Base-by-base conservation (phyloP, 2,888 invertebrate genomes). In the Palloptera scutellata region DNA sequence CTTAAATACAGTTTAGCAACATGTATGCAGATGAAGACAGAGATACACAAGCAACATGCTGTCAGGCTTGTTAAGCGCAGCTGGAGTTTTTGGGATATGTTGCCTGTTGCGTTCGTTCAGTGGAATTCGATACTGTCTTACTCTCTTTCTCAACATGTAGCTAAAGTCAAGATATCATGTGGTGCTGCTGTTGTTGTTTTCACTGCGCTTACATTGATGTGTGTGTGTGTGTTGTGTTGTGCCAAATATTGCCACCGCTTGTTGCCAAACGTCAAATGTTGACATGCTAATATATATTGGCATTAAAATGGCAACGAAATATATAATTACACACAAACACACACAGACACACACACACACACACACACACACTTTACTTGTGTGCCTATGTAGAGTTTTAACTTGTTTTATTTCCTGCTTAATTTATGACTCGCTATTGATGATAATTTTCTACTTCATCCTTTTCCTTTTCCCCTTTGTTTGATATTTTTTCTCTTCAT, bases 261-360 rank as follows among this genome's bases (percentile, higher is more conserved):
- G 54, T 13, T 54, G 61, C 51, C 42, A 45, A 30, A 58, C 58
- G 60, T 63, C 66, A 69, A 61, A 63, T 58, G 64, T 55, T 70
- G 66, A 68, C 68, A 68, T 61, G 54, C 63, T 68, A 66, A 70
- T 64, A 64, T 64, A 64, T 58, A 70, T 66, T 60, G 67, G 62
- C 65, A 62, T 52, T 43, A 17, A 59, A 60, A 3, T 45, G 51
- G 43, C 60, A 60, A 40, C 20, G 57, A 41, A 17, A 53, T 43
- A 54, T 30, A 41, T 61, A 57, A 64, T 57, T 64, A 48, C 11
- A 48, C 5, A n/a, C 48, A 48, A 2, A 30, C 2, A 48, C 11
- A 9, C 11, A 11, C 11, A 15, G 5, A n/a, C 48, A 48, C 30
- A 30, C 2, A 48, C 11, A 9, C 11, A 11, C 5, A n/a, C 48